Base-by-base conservation (phyloP, 2,888 invertebrate species). In the Cylloceria caligata region DNA sequence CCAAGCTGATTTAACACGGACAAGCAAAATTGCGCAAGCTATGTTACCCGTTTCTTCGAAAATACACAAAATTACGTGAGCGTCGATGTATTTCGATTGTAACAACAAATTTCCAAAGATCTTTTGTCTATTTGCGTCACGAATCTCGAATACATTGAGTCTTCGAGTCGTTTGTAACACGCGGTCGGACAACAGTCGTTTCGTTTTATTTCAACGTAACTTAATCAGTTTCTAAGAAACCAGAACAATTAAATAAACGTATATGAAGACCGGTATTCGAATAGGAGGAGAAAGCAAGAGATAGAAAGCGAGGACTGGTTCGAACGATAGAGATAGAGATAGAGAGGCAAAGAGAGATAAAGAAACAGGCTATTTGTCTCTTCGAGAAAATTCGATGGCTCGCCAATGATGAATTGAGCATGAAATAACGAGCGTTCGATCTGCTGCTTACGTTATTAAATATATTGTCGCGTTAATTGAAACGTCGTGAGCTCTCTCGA, bases 121-220 rank as follows among this genome's bases (percentile, higher is more conserved):
- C 55, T 75, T 75, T 71, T 75, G 65, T 47, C 80, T 75, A 80
- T 80, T 79, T 80, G 74, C 75, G 69, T 75, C 64, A 57, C 75
- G 64, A 65, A 68, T 68, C 45, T 34, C 64, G 42, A 13, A 45
- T 16, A 45, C 42, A n/a, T 45, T 45, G 42, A 13, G 39, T 13
- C n/a, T 47, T n/a, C n/a, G n/a, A n/a, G n/a, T n/a, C n/a, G n/a
- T n/a, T n/a, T n/a, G n/a, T n/a, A n/a, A n/a, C n/a, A n/a, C n/a
- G n/a, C n/a, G n/a, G n/a, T n/a, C n/a, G n/a, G n/a, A n/a, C n/a
- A 16, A 47, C 21, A 0, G 1, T 45, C 21, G 2, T 47, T 9
- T 27, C 34, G 19, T 65, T 47, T 68, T 19, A n/a, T n/a, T 52
- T 30, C 27, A 6, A 30, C 55, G 55, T 47, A 47, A 19, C 19